Conservation (phyloP, 2,113 vertebrate species). For the Oncorhynchus keta region DNA sequence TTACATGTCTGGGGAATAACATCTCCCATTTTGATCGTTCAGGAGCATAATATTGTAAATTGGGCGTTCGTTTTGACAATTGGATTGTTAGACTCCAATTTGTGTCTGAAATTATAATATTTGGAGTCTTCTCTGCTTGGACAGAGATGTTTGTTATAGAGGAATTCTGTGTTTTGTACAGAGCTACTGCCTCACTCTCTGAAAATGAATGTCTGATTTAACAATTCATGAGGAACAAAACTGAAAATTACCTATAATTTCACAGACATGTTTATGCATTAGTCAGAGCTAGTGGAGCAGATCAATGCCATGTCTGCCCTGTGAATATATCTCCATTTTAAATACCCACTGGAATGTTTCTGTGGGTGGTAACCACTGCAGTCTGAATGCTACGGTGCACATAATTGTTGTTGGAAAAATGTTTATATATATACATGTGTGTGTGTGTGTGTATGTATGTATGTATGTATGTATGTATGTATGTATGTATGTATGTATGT, state of each 20-base stretch:
- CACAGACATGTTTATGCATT: constrained; percentile 47
- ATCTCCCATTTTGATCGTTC: too few relatives aligned
- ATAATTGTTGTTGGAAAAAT: too few relatives aligned
- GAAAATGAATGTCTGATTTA: too few relatives aligned
- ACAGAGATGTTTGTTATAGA: not conserved
- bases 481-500: too few relatives aligned
- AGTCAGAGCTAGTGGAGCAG: constrained; percentile 27
- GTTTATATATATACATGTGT: too few relatives aligned
- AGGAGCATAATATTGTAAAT: not conserved
- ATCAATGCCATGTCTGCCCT: constrained; percentile 17
- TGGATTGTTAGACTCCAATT: not conserved
- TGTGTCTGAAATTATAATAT: not conserved
- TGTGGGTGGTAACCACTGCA: too few relatives aligned
- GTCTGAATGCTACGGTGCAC: too few relatives aligned
- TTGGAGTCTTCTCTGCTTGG: not conserved
- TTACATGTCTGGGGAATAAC: too few relatives aligned
- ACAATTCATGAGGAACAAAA: constrained; percentile 35
- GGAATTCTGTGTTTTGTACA: constrained; percentile 22
- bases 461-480: fast-evolving
- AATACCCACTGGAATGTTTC: too few relatives aligned
- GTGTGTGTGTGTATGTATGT: too few relatives aligned
- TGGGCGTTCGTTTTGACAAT: not conserved
- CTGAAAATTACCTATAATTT: constrained; percentile 49
- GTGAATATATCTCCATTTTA: constrained; percentile 3
- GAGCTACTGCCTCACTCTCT: not conserved